Percentiles rank a stretch among this genome's conserved stretches.
These are phyloP conservation scores for Anableps anableps DNA, from an alignment of 2,797 vertebrate genomes.

Conservation along the genomic window DNA sequence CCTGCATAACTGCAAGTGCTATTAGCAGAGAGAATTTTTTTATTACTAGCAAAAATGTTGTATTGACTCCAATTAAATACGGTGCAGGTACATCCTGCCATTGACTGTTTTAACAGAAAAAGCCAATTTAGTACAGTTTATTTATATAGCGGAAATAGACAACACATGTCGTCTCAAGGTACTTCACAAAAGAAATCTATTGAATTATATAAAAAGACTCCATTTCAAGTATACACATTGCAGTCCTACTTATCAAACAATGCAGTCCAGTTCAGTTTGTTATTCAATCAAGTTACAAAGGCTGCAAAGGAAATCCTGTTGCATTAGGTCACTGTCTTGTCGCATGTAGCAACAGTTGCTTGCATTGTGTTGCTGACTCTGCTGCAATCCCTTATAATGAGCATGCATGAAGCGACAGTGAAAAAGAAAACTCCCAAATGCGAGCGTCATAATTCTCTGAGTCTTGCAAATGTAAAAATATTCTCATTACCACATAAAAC, in stretches of 20 bases:
- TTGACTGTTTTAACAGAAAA: not conserved
- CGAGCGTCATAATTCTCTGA: not conserved
- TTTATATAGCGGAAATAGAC: not conserved
- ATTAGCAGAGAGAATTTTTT: not conserved
- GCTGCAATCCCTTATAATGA: not conserved
- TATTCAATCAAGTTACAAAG: not conserved
- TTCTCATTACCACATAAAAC: not conserved
- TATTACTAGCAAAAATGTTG: not conserved
- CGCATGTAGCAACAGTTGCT: not conserved
- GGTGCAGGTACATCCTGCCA: not conserved
- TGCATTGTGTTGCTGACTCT: not conserved
- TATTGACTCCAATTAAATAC: not conserved
- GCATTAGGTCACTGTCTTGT: not conserved
- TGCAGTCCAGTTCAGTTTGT: not conserved
- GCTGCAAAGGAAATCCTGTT: not conserved
- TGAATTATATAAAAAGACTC: not conserved
- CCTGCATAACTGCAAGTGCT: not conserved
- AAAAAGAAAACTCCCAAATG: not conserved
- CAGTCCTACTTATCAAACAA: not conserved
- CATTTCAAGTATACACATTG: not conserved
- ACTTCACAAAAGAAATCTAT: not conserved
- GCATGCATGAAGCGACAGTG: not conserved
- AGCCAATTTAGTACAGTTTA: not conserved
- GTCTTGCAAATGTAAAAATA: not conserved
- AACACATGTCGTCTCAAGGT: not conserved